Evolutionary conservation across 2,888 invertebrate species (phyloP), one percentile per base, ranked within the genome.

Genomic region (Mythimna albipuncta): DNA sequence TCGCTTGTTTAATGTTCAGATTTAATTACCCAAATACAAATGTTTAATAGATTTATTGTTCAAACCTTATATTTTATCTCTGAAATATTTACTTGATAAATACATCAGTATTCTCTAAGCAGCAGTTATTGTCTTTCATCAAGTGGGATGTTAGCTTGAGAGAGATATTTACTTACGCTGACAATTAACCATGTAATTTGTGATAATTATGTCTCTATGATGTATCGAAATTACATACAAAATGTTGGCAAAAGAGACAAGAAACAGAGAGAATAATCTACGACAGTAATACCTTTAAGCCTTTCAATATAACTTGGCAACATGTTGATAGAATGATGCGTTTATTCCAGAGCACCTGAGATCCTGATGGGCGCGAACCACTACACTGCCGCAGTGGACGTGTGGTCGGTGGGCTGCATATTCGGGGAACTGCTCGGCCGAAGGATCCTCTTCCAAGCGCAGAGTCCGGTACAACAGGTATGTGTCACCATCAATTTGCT

Each of bases 351-450:
- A 83, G 99, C 99, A 35, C 99, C 99, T 0, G 99, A 99, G 96
- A 99, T 99, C 89, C 97, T 99, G 77, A 99, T 99, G 99, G 99
- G 99, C 47, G 99, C 99, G 47, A 98, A 98, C 88, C 99, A 99
- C 93, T 99, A 99, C 96, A 98, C 99, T 10, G 98, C 98, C 13
- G 99, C 99, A 6, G 99, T 99, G 62, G 99, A 99, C 93, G 99
- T 99, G 69, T 99, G 99, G 99, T 99, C 99, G 59, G 99, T 99
- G 62, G 99, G 99, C 63, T 99, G 99, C 95, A 99, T 99, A 94
- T 99, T 99, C 93, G 99, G 99, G 55, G 99, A 99, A 93, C 97
- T 99, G 76, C 97, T 99, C 64, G 99, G 99, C 73, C 97, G 99
- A 82, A 97, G 99, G 88, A 99, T 99, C 88, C 97, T 99, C 85